Evolutionary conservation across 2,888 invertebrate genomes (phyloP), one percentile per base, ranked within the genome.

Genomic region (Polietes domitor): DNA sequence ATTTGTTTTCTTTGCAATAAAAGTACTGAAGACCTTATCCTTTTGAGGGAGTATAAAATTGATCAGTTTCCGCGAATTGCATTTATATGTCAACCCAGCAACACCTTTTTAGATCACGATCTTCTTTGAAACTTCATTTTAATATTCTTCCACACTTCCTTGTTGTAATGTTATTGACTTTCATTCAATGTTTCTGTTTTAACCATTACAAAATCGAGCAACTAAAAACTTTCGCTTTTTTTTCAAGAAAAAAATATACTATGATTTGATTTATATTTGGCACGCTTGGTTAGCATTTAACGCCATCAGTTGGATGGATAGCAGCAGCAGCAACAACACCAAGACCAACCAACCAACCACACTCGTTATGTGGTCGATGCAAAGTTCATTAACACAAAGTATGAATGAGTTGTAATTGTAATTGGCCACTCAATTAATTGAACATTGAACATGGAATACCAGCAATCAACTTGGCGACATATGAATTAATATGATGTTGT

Each of bases 261-360:
- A 68, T 50, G 65, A 73, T 78, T 84, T 84, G 84, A 76, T 84
- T 84, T 81, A 79, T 79, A 68, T 65, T 76, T 73, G 81, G 32
- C 81, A 84, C 84, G 84, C 81, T 81, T 81, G 68, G 81, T 43
- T 84, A 76, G 75, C 53, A 77, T 68, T 82, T 70, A 82, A 82
- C 80, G 82, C 82, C 77, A 76, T 73, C 74, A 58, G 43, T 15
- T 74, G 28, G 41, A 24, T 21, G 10, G 43, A n/a, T n/a, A 5
- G 15, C 41, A 58, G 55, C 37, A n/a, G 41, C 73, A 28, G 37
- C 41, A 63, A 21, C 28, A 61, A 19, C 19, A 58, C n/a, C 41
- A 63, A 70, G 24, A 61, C n/a, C 61, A 81, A 61, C 75, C 32
- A 32, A 26, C 10, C 43, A 77, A 73, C 73, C 43, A 43, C 73